Conservation (phyloP, 2,113 vertebrate genomes). For the Nannospalax galili region DNA sequence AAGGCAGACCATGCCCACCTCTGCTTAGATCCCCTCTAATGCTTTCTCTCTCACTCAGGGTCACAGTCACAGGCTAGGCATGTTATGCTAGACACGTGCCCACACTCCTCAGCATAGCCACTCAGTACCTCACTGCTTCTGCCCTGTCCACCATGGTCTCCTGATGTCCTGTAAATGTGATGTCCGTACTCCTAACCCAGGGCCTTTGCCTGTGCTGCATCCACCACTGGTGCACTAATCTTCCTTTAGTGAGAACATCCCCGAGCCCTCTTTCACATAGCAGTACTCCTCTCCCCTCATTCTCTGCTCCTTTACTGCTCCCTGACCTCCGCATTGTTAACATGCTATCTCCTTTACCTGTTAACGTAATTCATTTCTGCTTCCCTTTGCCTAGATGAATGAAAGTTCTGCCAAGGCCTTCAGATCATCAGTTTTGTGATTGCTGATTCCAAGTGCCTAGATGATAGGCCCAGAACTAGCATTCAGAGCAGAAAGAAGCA, state of each 20-base stretch:
- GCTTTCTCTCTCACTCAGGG: background rate
- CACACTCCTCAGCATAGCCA: background rate
- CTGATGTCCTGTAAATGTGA: background rate
- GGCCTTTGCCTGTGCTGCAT: background rate
- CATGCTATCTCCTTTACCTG: too few relatives aligned
- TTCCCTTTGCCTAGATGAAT: background rate
- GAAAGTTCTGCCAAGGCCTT: rapidly evolving
- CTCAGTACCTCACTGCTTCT: background rate
- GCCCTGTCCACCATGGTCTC: background rate
- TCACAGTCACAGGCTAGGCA: background rate
- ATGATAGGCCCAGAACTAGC: background rate
- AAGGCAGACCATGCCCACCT: too few relatives aligned
- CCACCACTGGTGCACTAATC: too few relatives aligned
- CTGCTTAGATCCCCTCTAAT: background rate
- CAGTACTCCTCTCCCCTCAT: too few relatives aligned
- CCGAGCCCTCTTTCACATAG: too few relatives aligned
- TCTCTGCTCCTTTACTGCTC: background rate
- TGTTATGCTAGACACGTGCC: background rate
- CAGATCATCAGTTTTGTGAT: background rate
- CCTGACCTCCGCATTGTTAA: background rate
- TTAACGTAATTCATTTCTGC: background rate
- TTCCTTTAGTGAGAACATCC: background rate
- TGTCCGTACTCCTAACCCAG: rapidly evolving
- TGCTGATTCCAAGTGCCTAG: background rate
- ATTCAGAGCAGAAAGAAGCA: background rate